A percentile compares a stretch with the other conserved stretches of the same genome.
phyloP scores from a whole-genome alignment of 1,140 invertebrate genomes.

The Atopsyche davidsoni region DNA sequence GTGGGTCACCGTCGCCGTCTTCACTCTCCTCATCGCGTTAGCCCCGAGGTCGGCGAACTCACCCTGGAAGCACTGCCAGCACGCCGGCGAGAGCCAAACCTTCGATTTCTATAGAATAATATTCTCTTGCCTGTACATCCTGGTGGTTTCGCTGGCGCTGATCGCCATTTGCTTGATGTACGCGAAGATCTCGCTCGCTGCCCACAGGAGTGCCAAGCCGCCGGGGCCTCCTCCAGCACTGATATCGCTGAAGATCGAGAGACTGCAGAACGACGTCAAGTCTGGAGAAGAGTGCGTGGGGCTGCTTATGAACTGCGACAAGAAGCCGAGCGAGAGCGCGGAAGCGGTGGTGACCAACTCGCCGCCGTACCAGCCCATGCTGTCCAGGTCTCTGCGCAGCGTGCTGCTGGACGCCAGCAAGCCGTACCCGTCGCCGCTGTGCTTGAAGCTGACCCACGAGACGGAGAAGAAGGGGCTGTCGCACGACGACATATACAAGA shows the following conservation, averaged over 20 bases:
- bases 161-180: conserved; percentile 43
- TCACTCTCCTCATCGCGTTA: conserved; percentile 44
- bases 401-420: conserved; percentile 21
- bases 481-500: conserved; percentile 25
- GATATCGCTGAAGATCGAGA: conserved; percentile 41
- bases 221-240: conserved; percentile 40
- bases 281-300: conserved; percentile 33
- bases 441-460: conserved; percentile 22
- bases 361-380: conserved; percentile 15
- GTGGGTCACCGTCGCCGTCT: conserved; percentile 58
- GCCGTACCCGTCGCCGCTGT: conserved; percentile 20
- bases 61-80: conserved; percentile 32
- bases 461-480: conserved; percentile 21
- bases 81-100: not conserved
- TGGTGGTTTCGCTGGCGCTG: conserved; percentile 37
- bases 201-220: conserved; percentile 40
- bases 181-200: conserved; percentile 43
- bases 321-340: conserved; percentile 23
- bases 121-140: conserved; percentile 40
- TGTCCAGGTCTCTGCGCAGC: conserved; percentile 19
- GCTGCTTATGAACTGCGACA: conserved; percentile 21
- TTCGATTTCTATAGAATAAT: conserved; percentile 28
- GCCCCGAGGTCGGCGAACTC: conserved; percentile 33
- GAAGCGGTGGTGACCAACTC: conserved; percentile 16
- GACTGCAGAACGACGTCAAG: conserved; percentile 34